Evolutionary conservation across 2,797 vertebrate genomes (phyloP).

Genomic region (Crenichthys baileyi): DNA sequence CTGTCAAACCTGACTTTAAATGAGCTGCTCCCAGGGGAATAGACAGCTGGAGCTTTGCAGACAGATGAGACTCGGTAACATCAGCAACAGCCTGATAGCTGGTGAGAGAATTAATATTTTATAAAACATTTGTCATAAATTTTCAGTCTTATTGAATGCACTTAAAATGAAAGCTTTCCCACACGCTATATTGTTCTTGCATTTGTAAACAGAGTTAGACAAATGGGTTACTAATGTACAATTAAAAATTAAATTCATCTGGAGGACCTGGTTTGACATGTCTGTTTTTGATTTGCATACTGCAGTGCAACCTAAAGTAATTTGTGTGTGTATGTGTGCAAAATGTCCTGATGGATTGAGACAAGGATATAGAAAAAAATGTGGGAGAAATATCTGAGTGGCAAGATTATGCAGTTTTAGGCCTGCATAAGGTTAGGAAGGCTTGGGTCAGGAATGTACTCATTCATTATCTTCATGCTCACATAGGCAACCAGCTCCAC

Average conservation of each 20-base stretch:
- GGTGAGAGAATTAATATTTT: conserved; percentile 20
- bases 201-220: not conserved
- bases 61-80: not conserved
- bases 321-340: not conserved
- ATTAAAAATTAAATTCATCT: not conserved
- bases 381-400: not conserved
- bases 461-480: not conserved
- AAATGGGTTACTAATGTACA: not conserved
- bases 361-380: not conserved
- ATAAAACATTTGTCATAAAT: conserved; percentile 23
- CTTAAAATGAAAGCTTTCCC: not conserved
- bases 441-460: not conserved
- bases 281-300: not conserved
- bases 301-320: not conserved
- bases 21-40: conserved; percentile 1
- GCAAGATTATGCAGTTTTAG: not conserved
- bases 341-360: not conserved
- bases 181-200: not conserved
- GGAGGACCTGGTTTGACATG: not conserved
- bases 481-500: not conserved
- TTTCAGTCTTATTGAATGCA: conserved; percentile 10
- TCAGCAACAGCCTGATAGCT: conserved; percentile 11
- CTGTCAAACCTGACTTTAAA: conserved; percentile 17
- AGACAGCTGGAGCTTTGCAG: not conserved
- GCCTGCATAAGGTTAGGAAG: not conserved